phyloP scores from a whole-genome alignment of 2,797 vertebrate genomes.

The Mus minutoides region DNA sequence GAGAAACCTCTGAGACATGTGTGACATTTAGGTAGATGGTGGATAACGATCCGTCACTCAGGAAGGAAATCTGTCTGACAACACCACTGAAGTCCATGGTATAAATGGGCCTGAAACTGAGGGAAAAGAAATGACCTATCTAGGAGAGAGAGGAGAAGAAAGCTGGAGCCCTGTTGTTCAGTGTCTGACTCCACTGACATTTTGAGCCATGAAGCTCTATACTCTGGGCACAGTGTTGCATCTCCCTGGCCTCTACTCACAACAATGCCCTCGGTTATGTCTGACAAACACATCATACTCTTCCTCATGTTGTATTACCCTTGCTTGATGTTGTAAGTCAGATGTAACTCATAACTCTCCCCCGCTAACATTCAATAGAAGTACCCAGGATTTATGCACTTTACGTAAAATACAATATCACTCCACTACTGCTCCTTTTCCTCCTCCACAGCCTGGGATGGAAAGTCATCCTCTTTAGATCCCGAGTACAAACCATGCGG shows the following conservation, averaged over 20 bases:
- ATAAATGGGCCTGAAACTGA: background rate
- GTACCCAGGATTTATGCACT: constrained; percentile 31
- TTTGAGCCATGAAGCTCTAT: background rate
- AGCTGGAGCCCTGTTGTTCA: background rate
- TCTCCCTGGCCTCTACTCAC: background rate
- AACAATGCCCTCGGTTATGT: background rate
- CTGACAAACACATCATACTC: background rate
- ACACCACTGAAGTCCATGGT: background rate
- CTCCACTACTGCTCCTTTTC: background rate
- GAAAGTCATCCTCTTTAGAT: constrained; percentile 50
- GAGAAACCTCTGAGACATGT: background rate
- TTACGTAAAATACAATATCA: constrained; percentile 43
- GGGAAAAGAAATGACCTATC: background rate
- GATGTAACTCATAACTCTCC: background rate
- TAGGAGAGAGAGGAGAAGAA: background rate
- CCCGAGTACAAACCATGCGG: constrained; percentile 35
- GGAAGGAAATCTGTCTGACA: background rate
- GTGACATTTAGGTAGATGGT: background rate
- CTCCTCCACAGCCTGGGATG: background rate
- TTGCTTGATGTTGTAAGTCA: background rate
- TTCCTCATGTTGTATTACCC: background rate
- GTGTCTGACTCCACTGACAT: background rate
- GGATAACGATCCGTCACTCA: background rate
- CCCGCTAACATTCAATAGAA: constrained; percentile 21
- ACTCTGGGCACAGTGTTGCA: background rate